Evolutionary conservation across 2,797 vertebrate genomes (phyloP), one percentile per base, ranked within the genome.

Genomic region (Gambelia wislizenii): DNA sequence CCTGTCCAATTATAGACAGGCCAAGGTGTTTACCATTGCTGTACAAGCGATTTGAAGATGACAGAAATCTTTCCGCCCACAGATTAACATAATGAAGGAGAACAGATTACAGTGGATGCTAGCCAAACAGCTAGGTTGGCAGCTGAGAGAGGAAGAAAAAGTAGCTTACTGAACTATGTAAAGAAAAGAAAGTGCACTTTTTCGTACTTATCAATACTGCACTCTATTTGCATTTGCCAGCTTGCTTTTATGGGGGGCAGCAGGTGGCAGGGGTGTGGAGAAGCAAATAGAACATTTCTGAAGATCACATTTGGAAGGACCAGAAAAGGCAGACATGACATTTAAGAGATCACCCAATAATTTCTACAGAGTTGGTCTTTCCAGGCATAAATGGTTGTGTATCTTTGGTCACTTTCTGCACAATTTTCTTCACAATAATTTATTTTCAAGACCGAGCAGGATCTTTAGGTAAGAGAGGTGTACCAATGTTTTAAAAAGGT

Each of bases 81-180:
- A 98, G 97, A 98, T 98, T 98, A 98, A 96, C 97, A 98, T 98
- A 98, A 98, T 98, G 97, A 98, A 97, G 96, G 96, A 97, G 97
- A 97, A 97, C 96, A 97, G 97, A 98, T 98, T 97, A 97, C 94
- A 89, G 96, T 97, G 98, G 97, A 98, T 95, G 96, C 94, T 78
- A 92, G 98, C 98, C 98, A 98, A 97, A 95, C 95, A 97, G 96
- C 96, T 96, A 96, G 96, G 96, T 93, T 97, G 96, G 97, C 97
- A 97, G 97, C 96, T 95, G 96, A 95, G 94, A 90, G 95, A 94
- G 94, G 94, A 90, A 92, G 94, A 70, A 76, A 95, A 96, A 91
- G 93, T 93, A 94, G 94, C 94, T 94, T 83, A 92, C 93, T 92
- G 94, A 92, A 95, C 93, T 93, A 92, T 94, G 93, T 95, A 95